These are phyloP conservation scores for Crax fasciolata DNA, from an alignment of 2,797 vertebrate genomes.

Conservation along the genomic window DNA sequence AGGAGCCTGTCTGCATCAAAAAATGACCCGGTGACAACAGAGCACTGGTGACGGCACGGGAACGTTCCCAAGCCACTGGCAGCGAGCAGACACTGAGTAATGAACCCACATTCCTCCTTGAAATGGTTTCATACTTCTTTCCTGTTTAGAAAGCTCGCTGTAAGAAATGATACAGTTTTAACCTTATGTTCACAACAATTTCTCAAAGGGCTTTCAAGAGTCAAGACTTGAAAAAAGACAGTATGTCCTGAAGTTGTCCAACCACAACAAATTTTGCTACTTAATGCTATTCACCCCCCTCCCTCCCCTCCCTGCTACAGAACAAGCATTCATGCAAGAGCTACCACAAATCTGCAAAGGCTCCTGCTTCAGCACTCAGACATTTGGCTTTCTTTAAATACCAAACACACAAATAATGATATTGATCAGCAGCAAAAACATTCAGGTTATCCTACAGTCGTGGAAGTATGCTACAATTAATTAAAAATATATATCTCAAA, in stretches of 20 bases:
- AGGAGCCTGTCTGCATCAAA: not conserved
- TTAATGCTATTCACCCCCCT: not conserved
- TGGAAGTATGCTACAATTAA: not conserved
- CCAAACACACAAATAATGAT: not conserved
- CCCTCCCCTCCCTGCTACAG: not conserved
- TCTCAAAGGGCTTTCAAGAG: not conserved
- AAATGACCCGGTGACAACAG: conserved; percentile 38
- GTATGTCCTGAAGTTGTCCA: not conserved
- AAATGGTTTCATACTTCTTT: not conserved
- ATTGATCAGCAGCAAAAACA: not conserved
- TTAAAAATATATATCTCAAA: conserved; percentile 9
- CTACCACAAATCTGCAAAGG: not conserved
- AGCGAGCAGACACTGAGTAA: not conserved
- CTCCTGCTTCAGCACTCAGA: not conserved
- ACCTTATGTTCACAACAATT: not conserved
- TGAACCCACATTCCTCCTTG: not conserved
- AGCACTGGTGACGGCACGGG: conserved; percentile 12
- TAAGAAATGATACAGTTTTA: not conserved
- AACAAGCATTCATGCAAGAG: not conserved
- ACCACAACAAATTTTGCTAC: not conserved
- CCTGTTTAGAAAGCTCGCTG: not conserved
- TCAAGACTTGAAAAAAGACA: not conserved
- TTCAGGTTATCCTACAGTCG: not conserved
- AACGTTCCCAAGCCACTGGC: conserved; percentile 21
- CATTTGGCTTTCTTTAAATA: not conserved